These are phyloP conservation scores for Euclidia mi DNA, from an alignment of 2,888 invertebrate genomes.

Conservation along the genomic window DNA sequence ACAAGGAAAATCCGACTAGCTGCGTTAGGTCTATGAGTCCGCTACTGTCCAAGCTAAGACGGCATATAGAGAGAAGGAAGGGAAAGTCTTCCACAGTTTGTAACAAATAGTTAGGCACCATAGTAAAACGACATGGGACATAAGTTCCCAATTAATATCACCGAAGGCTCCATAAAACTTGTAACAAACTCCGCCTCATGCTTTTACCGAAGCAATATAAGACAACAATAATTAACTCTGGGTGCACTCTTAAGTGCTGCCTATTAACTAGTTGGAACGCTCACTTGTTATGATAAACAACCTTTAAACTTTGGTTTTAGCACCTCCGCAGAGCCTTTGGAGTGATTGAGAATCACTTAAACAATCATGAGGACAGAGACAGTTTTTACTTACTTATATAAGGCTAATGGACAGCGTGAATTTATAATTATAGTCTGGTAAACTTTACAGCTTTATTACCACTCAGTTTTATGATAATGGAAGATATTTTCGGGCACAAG, in stretches of 20 bases:
- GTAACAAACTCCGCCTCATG: no score
- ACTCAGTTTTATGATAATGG: conserved; percentile 4
- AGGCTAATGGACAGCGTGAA: conserved; percentile 1
- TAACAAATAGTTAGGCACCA: no score
- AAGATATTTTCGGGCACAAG: no score
- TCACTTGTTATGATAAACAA: conserved; percentile 8
- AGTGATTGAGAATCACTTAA: conserved; percentile 9
- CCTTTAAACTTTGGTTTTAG: conserved; percentile 31
- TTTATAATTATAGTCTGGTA: not conserved
- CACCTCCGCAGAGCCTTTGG: conserved; percentile 5
- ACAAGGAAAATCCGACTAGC: no score
- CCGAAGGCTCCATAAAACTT: no score
- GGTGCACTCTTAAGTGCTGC: conserved; percentile 13
- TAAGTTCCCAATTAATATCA: no score
- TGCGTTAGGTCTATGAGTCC: no score
- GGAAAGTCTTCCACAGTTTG: no score
- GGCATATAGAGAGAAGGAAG: no score
- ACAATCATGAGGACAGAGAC: conserved; percentile 1
- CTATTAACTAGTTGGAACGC: conserved; percentile 16
- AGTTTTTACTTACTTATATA: not conserved
- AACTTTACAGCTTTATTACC: not conserved
- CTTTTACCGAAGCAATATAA: no score
- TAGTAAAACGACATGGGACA: no score
- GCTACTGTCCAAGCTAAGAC: no score
- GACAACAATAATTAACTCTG: not conserved